phyloP scores from a whole-genome alignment of 2,113 vertebrate species.

The Ammodytes marinus region DNA sequence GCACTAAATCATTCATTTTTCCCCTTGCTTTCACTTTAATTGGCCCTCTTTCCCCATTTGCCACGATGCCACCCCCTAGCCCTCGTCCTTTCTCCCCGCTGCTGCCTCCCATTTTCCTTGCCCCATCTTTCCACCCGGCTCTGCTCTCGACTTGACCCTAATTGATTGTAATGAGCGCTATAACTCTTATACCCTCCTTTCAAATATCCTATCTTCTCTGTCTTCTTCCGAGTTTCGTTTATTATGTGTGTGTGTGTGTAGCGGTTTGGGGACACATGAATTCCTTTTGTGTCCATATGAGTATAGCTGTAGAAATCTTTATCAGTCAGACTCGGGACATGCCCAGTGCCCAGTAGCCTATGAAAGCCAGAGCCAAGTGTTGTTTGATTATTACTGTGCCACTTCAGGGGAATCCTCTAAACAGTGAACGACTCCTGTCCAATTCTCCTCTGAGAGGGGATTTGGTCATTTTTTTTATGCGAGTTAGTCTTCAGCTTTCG shows the following conservation, averaged over 20 bases:
- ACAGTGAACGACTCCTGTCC: slow-evolving; percentile 18
- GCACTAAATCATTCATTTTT: slow-evolving; percentile 79
- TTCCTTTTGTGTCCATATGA: slow-evolving; percentile 50
- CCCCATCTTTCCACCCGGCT: slow-evolving; percentile 14
- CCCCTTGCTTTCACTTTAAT: slow-evolving; percentile 75
- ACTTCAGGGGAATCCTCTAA: slow-evolving; percentile 34
- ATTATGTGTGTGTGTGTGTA: slow-evolving; percentile 39
- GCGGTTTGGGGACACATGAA: slow-evolving; percentile 17
- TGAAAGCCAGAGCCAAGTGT: slow-evolving; percentile 36
- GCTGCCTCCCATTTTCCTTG: slow-evolving; percentile 16
- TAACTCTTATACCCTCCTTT: slow-evolving; percentile 60
- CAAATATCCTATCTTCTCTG: slow-evolving; percentile 44
- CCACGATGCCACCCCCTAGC: slow-evolving; percentile 65
- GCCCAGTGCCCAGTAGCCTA: slow-evolving; percentile 20
- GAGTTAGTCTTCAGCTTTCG: not conserved
- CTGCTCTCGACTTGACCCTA: slow-evolving; percentile 78
- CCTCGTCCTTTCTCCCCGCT: slow-evolving; percentile 41
- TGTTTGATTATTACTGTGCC: slow-evolving; percentile 30
- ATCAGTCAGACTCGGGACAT: slow-evolving; percentile 34
- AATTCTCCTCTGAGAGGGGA: not conserved
- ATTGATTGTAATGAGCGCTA: slow-evolving; percentile 81
- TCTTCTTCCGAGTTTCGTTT: slow-evolving; percentile 57
- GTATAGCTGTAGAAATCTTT: slow-evolving; percentile 39
- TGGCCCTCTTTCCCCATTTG: slow-evolving; percentile 79
- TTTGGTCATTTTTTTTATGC: slow-evolving; percentile 19